phyloP scores from a whole-genome alignment of 1,140 invertebrate genomes.

The Galleria mellonella region DNA sequence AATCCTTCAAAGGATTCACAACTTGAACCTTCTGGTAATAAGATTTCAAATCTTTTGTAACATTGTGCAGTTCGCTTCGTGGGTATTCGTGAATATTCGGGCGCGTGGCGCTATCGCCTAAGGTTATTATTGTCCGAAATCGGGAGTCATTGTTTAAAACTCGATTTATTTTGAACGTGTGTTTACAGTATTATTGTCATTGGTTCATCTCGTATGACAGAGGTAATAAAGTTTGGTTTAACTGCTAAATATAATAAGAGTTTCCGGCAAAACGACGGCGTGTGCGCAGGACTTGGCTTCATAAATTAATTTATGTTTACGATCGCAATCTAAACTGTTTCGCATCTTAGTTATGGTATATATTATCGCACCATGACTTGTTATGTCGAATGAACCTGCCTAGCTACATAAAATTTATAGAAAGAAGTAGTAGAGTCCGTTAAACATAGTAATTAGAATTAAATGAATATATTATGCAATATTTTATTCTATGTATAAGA shows the following conservation, averaged over 20 bases:
- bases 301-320: constrained; percentile 18
- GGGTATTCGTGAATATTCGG: constrained; percentile 27
- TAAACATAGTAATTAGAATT: no score
- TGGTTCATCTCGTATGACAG: constrained; percentile 3
- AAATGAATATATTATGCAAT: no score
- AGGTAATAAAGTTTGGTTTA: constrained; percentile 18
- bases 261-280: constrained; percentile 13
- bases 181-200: constrained; percentile 26
- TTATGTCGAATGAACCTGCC: no score
- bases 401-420: no score
- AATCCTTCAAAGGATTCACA: no score
- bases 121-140: constrained; percentile 16
- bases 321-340: constrained; percentile 1
- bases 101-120: constrained; percentile 31
- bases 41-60: not conserved
- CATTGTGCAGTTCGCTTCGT: constrained; percentile 25
- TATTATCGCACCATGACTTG: no score
- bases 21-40: no score
- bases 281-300: constrained; percentile 1
- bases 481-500: no score
- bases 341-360: no score
- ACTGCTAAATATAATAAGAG: constrained; percentile 13
- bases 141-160: constrained; percentile 21
- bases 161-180: constrained; percentile 32
- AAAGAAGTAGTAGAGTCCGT: no score